A percentile compares a stretch with the other conserved stretches of the same genome.
These are phyloP conservation scores for Gibbula magus DNA, from an alignment of 2,888 invertebrate genomes.

Conservation along the genomic window DNA sequence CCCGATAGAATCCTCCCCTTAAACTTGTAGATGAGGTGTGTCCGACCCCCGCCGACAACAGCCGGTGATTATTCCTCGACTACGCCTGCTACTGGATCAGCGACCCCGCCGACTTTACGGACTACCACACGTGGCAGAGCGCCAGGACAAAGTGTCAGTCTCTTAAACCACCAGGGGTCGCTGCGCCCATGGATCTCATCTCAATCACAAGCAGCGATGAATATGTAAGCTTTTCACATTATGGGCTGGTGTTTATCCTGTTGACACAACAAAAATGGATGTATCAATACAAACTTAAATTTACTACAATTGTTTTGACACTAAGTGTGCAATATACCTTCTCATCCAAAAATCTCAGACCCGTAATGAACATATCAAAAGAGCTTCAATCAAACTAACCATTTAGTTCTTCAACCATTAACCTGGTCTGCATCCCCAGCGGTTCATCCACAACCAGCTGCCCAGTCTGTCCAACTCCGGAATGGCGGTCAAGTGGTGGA, in stretches of 20 bases:
- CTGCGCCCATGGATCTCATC: conserved; percentile 35
- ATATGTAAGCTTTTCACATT: conserved; percentile 32
- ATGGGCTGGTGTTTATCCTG: no score
- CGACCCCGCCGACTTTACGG: conserved; percentile 40
- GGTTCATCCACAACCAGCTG: conserved; percentile 23
- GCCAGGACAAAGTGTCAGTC: conserved; percentile 44
- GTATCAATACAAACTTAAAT: no score
- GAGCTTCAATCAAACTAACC: not conserved
- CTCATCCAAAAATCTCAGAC: not conserved
- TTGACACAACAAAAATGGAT: no score
- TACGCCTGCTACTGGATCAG: conserved; percentile 46
- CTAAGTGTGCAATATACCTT: not conserved
- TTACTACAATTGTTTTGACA: no score
- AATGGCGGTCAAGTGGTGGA: conserved; percentile 48
- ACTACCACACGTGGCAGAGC: conserved; percentile 44
- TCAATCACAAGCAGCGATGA: conserved; percentile 38
- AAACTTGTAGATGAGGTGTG: conserved; percentile 38
- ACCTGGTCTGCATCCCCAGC: not conserved
- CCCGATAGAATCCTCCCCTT: not conserved
- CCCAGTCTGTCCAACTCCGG: conserved; percentile 32
- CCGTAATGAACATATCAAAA: not conserved
- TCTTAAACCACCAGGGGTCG: conserved; percentile 33
- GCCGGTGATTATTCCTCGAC: conserved; percentile 18
- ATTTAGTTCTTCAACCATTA: not conserved
- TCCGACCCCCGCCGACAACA: conserved; percentile 31